Conservation (phyloP, 2,888 invertebrate genomes). For the Suillia variegata region DNA sequence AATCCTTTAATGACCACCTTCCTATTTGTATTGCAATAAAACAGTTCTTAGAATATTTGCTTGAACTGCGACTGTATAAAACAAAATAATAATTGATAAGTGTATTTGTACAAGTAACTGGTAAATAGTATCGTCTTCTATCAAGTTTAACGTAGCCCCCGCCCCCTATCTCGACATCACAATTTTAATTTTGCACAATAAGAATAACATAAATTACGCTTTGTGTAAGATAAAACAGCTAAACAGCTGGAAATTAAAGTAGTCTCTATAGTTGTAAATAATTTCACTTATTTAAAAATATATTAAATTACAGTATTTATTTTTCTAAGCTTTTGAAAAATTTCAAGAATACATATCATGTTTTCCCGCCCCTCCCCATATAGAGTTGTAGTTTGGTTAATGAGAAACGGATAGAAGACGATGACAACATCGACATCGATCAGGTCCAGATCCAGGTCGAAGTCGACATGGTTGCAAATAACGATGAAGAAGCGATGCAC, state of each 20-base stretch:
- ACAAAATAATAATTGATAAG: no score
- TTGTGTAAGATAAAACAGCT: no score
- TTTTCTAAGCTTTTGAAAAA: constrained; percentile 22
- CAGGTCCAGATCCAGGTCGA: no score
- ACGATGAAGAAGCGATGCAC: constrained; percentile 5
- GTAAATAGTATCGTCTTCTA: constrained; percentile 29
- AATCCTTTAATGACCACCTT: no score
- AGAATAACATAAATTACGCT: no score
- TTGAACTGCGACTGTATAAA: no score
- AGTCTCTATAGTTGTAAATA: no score
- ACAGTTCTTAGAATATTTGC: no score
- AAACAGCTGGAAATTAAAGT: no score
- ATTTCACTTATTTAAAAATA: no score
- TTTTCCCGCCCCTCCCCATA: constrained; percentile 45
- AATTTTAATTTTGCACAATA: not conserved
- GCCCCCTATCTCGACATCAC: not conserved
- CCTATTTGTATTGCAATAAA: no score
- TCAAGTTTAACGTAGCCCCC: not conserved
- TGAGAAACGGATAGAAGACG: constrained; percentile 48
- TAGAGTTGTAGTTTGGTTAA: not conserved
- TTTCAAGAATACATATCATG: constrained; percentile 38
- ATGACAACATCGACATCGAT: constrained; percentile 22
- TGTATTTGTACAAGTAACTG: not conserved
- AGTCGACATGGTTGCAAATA: constrained; percentile 9
- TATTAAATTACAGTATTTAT: no score